phyloP scores from a whole-genome alignment of 1,140 invertebrate genomes.

The Heliconius hewitsoni region DNA sequence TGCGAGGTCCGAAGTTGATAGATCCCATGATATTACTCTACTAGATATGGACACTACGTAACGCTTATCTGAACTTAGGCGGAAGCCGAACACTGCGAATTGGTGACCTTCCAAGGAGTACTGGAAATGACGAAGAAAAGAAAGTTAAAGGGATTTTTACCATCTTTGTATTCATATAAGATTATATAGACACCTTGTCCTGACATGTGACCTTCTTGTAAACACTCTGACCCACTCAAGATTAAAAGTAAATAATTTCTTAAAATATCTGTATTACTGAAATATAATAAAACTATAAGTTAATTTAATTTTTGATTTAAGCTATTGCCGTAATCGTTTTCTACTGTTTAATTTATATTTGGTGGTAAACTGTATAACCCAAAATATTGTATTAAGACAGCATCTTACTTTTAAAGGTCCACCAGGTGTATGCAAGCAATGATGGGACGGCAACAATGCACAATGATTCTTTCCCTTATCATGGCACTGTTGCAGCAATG shows the following conservation, averaged over 20 bases:
- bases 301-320: too few species aligned
- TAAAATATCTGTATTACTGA: too few species aligned
- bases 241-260: too few species aligned
- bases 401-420: constrained; percentile 93
- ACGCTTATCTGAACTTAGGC: constrained; percentile 94
- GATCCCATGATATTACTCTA: constrained; percentile 98
- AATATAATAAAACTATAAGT: too few species aligned
- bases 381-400: too few species aligned
- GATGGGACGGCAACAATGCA: constrained; percentile 94
- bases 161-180: too few species aligned
- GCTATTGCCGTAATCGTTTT: too few species aligned
- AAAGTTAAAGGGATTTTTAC: background rate
- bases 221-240: too few species aligned
- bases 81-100: constrained; percentile 98
- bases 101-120: constrained; percentile 98
- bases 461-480: constrained; percentile 92
- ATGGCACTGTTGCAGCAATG: constrained; percentile 95
- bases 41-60: constrained; percentile 98
- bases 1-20: constrained; percentile 95
- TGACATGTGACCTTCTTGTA: too few species aligned
- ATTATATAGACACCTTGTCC: too few species aligned
- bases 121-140: constrained; percentile 76
- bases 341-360: too few species aligned
- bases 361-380: too few species aligned
- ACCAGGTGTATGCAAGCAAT: constrained; percentile 98